phyloP scores from a whole-genome alignment of 2,797 vertebrate genomes.

The Sorex maritimensis region DNA sequence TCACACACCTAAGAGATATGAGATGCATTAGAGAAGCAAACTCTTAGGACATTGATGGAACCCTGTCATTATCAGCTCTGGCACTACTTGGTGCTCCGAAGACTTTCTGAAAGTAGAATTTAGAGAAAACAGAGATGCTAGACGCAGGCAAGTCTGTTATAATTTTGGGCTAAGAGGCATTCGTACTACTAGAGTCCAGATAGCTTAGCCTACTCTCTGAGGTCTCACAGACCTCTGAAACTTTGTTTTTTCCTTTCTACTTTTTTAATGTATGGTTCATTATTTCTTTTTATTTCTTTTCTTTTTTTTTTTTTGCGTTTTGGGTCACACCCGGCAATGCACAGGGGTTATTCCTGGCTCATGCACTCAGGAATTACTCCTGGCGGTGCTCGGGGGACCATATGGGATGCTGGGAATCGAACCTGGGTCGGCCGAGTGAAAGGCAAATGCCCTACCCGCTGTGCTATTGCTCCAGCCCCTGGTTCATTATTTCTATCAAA shows the following conservation, averaged over 20 bases:
- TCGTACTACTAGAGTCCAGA: slow-evolving; percentile 11
- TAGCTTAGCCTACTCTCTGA: slow-evolving; percentile 17
- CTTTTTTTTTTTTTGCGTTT: no score
- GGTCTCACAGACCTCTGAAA: slow-evolving; percentile 27
- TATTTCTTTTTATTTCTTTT: no score
- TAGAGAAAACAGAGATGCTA: neutral
- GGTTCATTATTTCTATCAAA: neutral
- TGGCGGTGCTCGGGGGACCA: no score
- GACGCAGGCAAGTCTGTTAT: neutral
- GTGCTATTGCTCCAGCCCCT: neutral
- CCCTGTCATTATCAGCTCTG: neutral
- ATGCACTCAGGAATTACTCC: no score
- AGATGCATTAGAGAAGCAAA: neutral
- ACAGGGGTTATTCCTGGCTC: no score
- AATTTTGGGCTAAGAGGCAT: slow-evolving; percentile 22
- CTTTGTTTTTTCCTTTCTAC: neutral
- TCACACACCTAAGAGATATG: neutral
- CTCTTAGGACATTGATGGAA: neutral
- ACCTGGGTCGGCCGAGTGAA: no score
- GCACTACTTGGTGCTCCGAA: neutral
- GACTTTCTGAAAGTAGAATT: slow-evolving; percentile 27
- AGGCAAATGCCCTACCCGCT: no score
- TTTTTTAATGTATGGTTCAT: slow-evolving; percentile 5
- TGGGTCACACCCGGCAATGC: no score
- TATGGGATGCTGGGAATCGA: no score